A percentile compares a stretch with the other conserved stretches of the same genome.
Conservation (phyloP, 2,113 vertebrate genomes). For the Chionomys nivalis region DNA sequence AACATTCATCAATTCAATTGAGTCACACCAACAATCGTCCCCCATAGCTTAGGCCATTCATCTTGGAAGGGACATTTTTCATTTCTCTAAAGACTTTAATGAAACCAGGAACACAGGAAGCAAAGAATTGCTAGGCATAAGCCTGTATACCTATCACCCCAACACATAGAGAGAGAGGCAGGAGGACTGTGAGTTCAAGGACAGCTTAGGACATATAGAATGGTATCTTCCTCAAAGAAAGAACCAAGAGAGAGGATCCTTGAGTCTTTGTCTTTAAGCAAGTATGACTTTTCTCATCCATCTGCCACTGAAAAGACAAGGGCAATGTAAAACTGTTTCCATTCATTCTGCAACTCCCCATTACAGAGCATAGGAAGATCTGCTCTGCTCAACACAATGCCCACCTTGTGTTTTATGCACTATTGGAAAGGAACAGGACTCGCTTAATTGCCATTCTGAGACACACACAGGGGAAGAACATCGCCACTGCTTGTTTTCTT, state of each 20-base stretch:
- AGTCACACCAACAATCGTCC: not conserved
- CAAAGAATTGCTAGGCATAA: not conserved
- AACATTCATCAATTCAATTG: not conserved
- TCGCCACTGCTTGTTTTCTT: not conserved
- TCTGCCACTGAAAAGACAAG: not conserved
- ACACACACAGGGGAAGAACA: not conserved
- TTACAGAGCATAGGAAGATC: not conserved
- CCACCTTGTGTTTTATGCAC: not conserved
- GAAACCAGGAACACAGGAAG: not conserved
- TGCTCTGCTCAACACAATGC: not conserved
- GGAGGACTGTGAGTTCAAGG: not conserved
- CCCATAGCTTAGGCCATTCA: not conserved
- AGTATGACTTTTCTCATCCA: not conserved
- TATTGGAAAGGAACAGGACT: not conserved
- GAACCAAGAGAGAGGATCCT: not conserved
- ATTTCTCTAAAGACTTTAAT: not conserved
- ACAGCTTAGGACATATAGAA: not conserved
- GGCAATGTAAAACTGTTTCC: not conserved
- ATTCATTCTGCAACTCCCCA: not conserved
- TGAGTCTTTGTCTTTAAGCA: not conserved
- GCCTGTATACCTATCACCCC: not conserved
- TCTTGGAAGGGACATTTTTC: not conserved
- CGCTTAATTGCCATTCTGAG: not conserved
- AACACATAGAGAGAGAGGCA: not conserved
- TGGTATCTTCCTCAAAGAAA: not conserved